Conservation (phyloP, 1,140 invertebrate species). For the Zaprionus vittiger region DNA sequence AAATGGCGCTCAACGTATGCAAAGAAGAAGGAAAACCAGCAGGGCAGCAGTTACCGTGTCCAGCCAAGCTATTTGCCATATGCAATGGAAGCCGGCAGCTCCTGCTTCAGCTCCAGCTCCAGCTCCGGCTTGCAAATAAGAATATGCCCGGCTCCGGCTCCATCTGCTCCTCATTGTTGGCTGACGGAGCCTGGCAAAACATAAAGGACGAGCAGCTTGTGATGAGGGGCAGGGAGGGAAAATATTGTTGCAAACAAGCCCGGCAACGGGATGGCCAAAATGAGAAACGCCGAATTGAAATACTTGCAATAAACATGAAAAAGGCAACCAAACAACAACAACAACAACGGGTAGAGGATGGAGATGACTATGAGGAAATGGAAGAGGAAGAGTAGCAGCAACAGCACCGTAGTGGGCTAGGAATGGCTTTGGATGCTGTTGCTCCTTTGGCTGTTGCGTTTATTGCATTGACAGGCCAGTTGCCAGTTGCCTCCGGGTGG, state of each 20-base stretch:
- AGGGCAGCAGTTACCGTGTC: conserved; percentile 47
- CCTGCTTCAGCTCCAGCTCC: not conserved
- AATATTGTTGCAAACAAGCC: conserved; percentile 49
- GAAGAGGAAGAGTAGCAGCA: not conserved
- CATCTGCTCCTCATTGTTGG: conserved; percentile 26
- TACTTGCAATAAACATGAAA: conserved; percentile 80
- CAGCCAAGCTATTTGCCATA: conserved; percentile 49
- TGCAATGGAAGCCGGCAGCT: conserved; percentile 25
- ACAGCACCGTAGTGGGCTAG: conserved; percentile 26
- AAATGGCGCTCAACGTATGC: conserved; percentile 58
- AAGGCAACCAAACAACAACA: conserved; percentile 52
- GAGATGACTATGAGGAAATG: not conserved
- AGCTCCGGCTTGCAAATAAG: conserved; percentile 50
- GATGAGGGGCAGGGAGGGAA: not conserved
- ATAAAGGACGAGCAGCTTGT: conserved; percentile 9
- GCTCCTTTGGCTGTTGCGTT: conserved; percentile 71
- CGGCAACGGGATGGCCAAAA: conserved; percentile 40
- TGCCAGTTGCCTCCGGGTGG: conserved; percentile 36
- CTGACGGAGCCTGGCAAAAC: conserved; percentile 15
- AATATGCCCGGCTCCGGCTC: conserved; percentile 25
- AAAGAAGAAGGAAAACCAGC: conserved; percentile 59
- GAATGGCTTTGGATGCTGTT: conserved; percentile 39
- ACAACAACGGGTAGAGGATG: not conserved
- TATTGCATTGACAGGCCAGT: conserved; percentile 79
- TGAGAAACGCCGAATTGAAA: conserved; percentile 68